These are phyloP conservation scores for Galaxea fascicularis DNA, from an alignment of 92 coral and sea anemone species.

Conservation along the genomic window DNA sequence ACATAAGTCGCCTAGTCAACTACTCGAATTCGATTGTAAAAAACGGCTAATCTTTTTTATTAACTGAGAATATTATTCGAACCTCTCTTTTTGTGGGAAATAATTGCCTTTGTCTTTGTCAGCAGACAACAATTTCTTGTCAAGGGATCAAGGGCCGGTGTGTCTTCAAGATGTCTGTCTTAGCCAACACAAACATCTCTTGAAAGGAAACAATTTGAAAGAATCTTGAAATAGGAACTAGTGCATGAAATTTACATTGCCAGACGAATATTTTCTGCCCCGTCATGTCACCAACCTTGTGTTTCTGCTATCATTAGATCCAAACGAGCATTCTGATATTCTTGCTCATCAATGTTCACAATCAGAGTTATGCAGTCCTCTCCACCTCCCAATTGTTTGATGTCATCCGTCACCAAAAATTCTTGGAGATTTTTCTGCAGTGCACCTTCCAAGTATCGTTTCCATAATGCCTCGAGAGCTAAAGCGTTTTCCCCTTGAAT, in stretches of 20 bases:
- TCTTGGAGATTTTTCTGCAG: constrained; percentile 45
- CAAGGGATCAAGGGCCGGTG: no score
- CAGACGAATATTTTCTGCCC: not conserved
- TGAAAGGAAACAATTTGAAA: no score
- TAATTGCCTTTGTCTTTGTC: no score
- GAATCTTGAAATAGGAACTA: not conserved
- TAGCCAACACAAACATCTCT: no score
- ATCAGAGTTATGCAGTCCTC: constrained; percentile 36
- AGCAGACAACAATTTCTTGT: no score
- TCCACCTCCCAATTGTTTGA: constrained; percentile 48
- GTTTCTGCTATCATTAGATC: constrained; percentile 51
- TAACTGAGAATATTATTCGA: no score
- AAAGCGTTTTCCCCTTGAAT: not conserved
- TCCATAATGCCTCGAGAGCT: constrained; percentile 16
- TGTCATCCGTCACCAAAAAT: constrained; percentile 67
- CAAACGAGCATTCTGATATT: constrained; percentile 65
- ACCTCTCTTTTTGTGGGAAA: no score
- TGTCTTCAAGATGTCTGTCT: no score
- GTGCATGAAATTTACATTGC: not conserved
- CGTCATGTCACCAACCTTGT: constrained; percentile 38
- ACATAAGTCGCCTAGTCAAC: no score
- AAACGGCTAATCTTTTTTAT: no score
- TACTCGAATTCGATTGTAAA: no score
- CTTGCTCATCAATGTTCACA: constrained; percentile 63
- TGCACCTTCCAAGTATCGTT: constrained; percentile 59